Base-by-base conservation (phyloP, 2,113 vertebrate species). In the Cettia cetti region DNA sequence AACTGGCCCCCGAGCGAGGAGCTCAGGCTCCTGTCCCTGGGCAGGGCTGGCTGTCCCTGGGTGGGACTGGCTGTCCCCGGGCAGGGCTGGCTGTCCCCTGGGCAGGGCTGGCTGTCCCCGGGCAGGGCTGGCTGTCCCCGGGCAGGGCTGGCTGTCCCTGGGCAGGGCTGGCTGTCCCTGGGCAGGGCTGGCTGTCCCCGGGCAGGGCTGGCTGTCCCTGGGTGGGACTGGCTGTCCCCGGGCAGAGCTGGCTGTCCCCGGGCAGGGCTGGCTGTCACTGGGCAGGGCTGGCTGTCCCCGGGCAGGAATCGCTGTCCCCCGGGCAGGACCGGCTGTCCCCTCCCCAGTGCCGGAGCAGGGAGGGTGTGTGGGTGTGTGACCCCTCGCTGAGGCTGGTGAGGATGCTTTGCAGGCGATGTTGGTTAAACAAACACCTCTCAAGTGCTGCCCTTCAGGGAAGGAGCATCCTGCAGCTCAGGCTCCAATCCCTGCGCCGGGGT, bases 381-480 rank as follows among this genome's bases (percentile, higher is more conserved):
- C 3, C 26, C 60, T 75, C 84, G 20, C 44, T 42, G 30, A 21
- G 26, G 16, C 26, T 27, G 0, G 10, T 9, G 5, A 22, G 1
- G 10, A 56, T 50, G 10, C 0, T 57, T 44, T 39, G 17, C 40
- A 26, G 80, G 7, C 1, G 7, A 17, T 70, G 84, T 63, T 90
- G 54, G 49, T 44, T 61, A 15, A 94, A 71, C 53, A 92, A 94
- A 78, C 49, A 18, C n/a, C 39, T 71, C 53, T 30, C 16, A 19
- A 42, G 65, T 63, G 47, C 68, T 65, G 83, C 49, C 83, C 60
- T 86, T 83, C 45, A 15, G 59, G 31, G 8, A 63, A 66, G 2
- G 3, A 35, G 9, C 15, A 1, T n/a, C n/a, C n/a, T n/a, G 2
- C 68, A 6, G 12, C 0, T 3, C 40, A 1, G 65, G 47, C 61